Base-by-base conservation (phyloP, 2,888 invertebrate species). In the Syritta pipiens region DNA sequence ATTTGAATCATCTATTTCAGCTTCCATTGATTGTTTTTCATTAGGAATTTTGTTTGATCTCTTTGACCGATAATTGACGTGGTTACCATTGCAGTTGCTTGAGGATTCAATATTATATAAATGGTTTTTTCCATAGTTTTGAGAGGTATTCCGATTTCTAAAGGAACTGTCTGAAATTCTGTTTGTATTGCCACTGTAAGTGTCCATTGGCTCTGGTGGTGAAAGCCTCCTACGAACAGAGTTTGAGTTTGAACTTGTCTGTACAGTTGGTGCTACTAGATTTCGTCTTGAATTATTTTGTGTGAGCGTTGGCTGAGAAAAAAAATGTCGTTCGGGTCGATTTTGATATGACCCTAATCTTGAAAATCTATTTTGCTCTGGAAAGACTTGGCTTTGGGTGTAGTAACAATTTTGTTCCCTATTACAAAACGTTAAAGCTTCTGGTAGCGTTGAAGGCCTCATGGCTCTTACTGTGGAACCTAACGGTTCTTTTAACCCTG, bases 391-490 rank as follows among this genome's bases (percentile, higher is more conserved):
- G 7, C 7, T 26, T 26, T 7, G 26, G 7, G 7, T 7, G 7
- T 26, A 26, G 7, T 26, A 26, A 4, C 4, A 26, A 7, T n/a
- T n/a, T n/a, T n/a, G n/a, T n/a, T n/a, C n/a, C n/a, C n/a, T n/a
- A n/a, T n/a, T n/a, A n/a, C 26, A 26, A 26, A 5, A 26, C 7
- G 4, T 26, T 5, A 49, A 32, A 30, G 49, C 49, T 49, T 30
- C 49, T 3, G 19, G 26, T 30, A 49, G 17, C 5, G 28, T 14
- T 32, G 12, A 19, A 2, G 32, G 49, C 17, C 26, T 49, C 49
- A 49, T 30, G 10, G 30, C 24, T 30, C 49, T 17, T 49, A 30
- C 49, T 30, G 28, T 30, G 4, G 30, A 49, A 30, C 20, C 30
- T 19, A 49, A 19, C 12, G 49, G 32, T 49, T 49, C 30, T 30